Evolutionary conservation across 2,113 vertebrate genomes (phyloP).

Genomic region (Ariopsis seemanni): DNA sequence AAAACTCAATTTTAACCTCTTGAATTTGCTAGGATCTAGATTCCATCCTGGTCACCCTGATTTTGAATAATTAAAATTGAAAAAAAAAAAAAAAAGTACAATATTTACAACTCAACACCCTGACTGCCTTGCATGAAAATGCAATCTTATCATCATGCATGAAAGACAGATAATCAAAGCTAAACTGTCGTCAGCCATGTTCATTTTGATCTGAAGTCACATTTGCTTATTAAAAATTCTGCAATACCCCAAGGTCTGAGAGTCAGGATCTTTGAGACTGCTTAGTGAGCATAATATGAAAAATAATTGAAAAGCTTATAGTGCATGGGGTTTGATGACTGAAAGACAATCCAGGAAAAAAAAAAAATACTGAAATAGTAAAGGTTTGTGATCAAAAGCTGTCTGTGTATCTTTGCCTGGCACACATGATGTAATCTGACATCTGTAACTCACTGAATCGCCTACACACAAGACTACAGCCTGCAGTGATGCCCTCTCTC

Average conservation of each 20-base stretch:
- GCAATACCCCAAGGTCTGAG: background rate
- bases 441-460: slow-evolving; percentile 16
- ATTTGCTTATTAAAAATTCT: background rate
- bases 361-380: background rate
- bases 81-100: background rate
- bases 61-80: background rate
- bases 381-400: background rate
- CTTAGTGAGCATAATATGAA: background rate
- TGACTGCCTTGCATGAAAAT: background rate
- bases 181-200: background rate
- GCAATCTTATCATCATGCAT: background rate
- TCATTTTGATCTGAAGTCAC: background rate
- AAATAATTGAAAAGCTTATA: background rate
- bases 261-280: background rate
- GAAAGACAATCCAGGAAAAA: background rate
- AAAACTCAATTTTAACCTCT: too few species aligned
- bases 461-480: background rate
- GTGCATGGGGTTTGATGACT: background rate
- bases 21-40: background rate
- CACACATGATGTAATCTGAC: slow-evolving; percentile 41
- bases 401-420: slow-evolving; percentile 21
- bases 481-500: slow-evolving; percentile 30
- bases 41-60: background rate
- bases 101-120: background rate
- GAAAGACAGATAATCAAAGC: background rate